These are phyloP conservation scores for Sussaba pulchella DNA, from an alignment of 2,888 invertebrate species.

Conservation along the genomic window DNA sequence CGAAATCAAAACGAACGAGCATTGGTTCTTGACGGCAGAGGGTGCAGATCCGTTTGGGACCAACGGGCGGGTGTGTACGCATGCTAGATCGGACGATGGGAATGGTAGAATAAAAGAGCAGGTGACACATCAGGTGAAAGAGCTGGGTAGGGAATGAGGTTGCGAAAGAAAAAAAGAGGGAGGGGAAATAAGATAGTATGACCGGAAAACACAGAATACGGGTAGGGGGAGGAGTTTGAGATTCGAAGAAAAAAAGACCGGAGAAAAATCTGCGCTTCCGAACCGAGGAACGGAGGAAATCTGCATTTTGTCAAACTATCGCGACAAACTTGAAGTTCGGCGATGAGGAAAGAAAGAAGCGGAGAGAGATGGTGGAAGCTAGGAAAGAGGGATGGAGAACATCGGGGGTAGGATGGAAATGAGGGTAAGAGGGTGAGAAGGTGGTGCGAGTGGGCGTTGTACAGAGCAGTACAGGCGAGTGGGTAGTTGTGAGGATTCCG, in stretches of 20 bases:
- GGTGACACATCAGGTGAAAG: constrained; percentile 54
- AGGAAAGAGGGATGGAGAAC: background rate
- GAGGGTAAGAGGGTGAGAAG: constrained; percentile 51
- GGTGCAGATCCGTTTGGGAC: constrained; percentile 9
- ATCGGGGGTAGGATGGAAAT: constrained; percentile 48
- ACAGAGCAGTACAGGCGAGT: constrained; percentile 52
- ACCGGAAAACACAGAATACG: constrained; percentile 15
- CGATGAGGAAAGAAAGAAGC: constrained; percentile 35
- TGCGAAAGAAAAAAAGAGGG: constrained; percentile 22
- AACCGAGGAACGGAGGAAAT: constrained; percentile 74
- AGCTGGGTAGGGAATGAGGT: constrained; percentile 45
- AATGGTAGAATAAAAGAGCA: constrained; percentile 9
- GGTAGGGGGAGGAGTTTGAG: background rate
- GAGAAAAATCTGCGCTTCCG: constrained; percentile 45
- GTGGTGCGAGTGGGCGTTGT: constrained; percentile 58
- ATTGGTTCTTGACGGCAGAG: constrained; percentile 7
- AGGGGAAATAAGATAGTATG: constrained; percentile 28
- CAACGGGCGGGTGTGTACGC: constrained; percentile 20
- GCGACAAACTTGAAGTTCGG: constrained; percentile 66
- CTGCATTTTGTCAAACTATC: constrained; percentile 80
- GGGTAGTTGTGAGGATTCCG: constrained; percentile 60
- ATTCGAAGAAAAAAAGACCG: constrained; percentile 35
- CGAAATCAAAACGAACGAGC: constrained; percentile 36
- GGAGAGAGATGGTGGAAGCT: constrained; percentile 9
- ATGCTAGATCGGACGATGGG: constrained; percentile 5